phyloP scores from a whole-genome alignment of 2,113 vertebrate species.

The Dicrurus megarhynchus region DNA sequence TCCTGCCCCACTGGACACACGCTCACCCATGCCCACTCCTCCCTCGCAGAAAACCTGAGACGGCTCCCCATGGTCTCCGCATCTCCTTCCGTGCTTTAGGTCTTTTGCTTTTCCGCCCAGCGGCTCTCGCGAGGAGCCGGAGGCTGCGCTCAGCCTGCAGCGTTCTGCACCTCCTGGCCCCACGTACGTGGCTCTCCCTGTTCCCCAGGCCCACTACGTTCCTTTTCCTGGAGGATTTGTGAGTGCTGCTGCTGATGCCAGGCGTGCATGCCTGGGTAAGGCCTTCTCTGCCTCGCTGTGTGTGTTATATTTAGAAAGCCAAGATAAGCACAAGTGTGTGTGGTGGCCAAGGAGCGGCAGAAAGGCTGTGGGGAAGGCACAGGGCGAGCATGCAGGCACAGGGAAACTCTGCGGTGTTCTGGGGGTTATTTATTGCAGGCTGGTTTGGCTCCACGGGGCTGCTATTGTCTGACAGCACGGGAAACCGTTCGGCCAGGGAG shows the following conservation, averaged over 20 bases:
- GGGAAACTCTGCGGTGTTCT: background rate
- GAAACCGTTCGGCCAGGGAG: background rate
- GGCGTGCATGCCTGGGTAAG: background rate
- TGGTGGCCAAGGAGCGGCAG: background rate
- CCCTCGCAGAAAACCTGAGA: background rate
- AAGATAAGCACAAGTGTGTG: background rate
- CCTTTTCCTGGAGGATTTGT: background rate
- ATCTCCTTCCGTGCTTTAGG: background rate
- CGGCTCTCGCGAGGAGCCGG: accelerated
- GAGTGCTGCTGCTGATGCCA: background rate
- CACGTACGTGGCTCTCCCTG: accelerated
- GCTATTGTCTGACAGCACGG: background rate
- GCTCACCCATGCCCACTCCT: accelerated
- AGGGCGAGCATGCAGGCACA: background rate
- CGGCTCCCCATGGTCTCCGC: background rate
- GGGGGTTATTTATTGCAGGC: background rate
- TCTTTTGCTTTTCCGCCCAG: background rate
- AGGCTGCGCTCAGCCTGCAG: background rate
- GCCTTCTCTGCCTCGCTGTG: background rate
- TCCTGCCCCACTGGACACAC: background rate
- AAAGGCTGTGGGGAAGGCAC: background rate
- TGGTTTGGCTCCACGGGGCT: background rate
- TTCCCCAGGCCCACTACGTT: background rate
- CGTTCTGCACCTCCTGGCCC: background rate
- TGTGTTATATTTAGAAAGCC: slow-evolving; percentile 51